A percentile compares a stretch with the other conserved stretches of the same genome.
Evolutionary conservation across 1,140 invertebrate species (phyloP).

Genomic region (Ips typographus): DNA sequence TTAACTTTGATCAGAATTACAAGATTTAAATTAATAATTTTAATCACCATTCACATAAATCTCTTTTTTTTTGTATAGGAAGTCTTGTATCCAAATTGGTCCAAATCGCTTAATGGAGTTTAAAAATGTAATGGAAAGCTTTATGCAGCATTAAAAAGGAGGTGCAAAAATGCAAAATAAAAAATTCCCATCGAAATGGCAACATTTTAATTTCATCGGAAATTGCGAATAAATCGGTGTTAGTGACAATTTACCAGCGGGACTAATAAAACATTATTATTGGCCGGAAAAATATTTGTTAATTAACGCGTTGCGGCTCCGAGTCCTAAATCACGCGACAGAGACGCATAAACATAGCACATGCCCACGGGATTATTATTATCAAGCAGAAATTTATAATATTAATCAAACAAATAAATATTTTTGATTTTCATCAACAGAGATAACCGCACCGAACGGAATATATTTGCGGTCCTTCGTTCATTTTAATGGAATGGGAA

Average conservation of each 20-base stretch:
- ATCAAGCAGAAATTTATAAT: slow-evolving; percentile 35
- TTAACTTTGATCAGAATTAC: no score
- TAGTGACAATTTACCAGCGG: slow-evolving; percentile 4
- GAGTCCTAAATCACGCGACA: slow-evolving; percentile 14
- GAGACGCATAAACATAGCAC: slow-evolving; percentile 19
- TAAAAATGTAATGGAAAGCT: no score
- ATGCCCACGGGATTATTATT: slow-evolving; percentile 21
- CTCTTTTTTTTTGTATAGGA: no score
- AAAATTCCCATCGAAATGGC: neutral
- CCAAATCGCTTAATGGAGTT: no score
- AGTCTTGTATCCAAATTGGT: no score
- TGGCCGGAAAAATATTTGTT: slow-evolving; percentile 31
- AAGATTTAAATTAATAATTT: no score
- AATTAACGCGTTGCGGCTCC: slow-evolving; percentile 26
- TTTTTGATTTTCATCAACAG: slow-evolving; percentile 37
- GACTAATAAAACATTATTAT: slow-evolving; percentile 30
- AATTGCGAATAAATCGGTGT: slow-evolving; percentile 6
- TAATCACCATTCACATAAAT: no score
- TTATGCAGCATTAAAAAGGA: no score
- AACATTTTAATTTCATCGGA: slow-evolving; percentile 2
- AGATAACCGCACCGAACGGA: slow-evolving; percentile 32
- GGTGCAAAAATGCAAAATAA: neutral
- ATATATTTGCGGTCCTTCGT: slow-evolving; percentile 28
- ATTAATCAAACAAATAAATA: slow-evolving; percentile 37
- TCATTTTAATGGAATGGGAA: slow-evolving; percentile 5